These are phyloP conservation scores for Tauraco hartlaubi DNA, from an alignment of 2,797 vertebrate genomes.

Conservation along the genomic window DNA sequence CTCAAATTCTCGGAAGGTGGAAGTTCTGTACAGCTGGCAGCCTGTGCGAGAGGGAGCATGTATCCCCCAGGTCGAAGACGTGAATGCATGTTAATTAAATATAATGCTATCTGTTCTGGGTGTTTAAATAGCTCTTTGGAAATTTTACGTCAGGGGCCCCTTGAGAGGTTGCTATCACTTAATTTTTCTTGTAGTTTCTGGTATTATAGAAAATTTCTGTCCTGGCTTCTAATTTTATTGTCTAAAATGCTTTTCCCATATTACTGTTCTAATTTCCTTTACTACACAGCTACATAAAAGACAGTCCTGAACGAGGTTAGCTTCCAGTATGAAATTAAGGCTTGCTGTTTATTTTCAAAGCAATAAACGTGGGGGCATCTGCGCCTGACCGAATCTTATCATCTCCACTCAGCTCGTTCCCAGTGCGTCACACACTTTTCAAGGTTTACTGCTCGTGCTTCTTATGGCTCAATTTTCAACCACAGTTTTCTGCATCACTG, in stretches of 20 bases:
- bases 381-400: background rate
- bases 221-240: background rate
- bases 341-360: conserved; percentile 44
- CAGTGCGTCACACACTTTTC: background rate
- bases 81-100: background rate
- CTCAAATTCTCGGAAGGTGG: background rate
- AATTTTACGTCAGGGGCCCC: background rate
- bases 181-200: background rate
- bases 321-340: conserved; percentile 9
- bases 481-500: background rate
- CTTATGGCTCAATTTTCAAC: background rate
- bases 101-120: background rate
- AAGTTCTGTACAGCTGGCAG: background rate
- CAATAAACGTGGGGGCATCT: background rate
- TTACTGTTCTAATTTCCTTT: background rate
- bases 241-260: background rate
- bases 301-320: background rate
- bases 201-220: background rate
- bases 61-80: background rate
- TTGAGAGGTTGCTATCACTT: background rate
- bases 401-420: background rate
- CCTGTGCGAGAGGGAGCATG: background rate
- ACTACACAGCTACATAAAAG: background rate
- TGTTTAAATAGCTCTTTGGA: background rate
- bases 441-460: background rate